phyloP scores from a whole-genome alignment of 1,140 invertebrate species.

The Zaprionus davidi region DNA sequence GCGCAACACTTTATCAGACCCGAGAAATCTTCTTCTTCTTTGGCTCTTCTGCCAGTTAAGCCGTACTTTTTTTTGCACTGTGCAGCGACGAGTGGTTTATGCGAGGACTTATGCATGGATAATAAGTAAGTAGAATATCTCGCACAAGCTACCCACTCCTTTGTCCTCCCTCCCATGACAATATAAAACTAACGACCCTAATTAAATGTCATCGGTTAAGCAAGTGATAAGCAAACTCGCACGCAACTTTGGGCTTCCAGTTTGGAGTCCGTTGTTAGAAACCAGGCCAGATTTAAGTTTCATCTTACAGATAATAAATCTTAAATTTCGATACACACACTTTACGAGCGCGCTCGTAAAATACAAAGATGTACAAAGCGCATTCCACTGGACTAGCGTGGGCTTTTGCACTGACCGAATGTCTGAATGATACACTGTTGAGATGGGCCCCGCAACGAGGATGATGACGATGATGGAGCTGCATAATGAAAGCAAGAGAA shows the following conservation, averaged over 20 bases:
- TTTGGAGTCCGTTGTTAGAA: slow-evolving; percentile 8
- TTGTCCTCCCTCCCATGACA: background rate
- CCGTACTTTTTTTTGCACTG: background rate
- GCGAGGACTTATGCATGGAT: background rate
- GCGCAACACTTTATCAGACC: background rate
- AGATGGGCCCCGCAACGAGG: background rate
- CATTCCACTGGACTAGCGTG: slow-evolving; percentile 28
- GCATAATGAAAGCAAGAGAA: slow-evolving; percentile 59
- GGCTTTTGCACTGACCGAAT: slow-evolving; percentile 47
- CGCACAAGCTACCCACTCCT: background rate
- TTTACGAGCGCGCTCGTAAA: slow-evolving; percentile 76
- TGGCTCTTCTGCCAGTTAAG: background rate
- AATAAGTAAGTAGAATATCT: slow-evolving; percentile 3
- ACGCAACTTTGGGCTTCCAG: slow-evolving; percentile 4
- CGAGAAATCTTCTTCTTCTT: background rate
- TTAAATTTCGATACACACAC: slow-evolving; percentile 69
- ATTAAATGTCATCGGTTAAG: slow-evolving; percentile 71
- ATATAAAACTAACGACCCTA: slow-evolving; percentile 58
- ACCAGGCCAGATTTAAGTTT: slow-evolving; percentile 62
- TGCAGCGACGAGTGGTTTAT: slow-evolving; percentile 1
- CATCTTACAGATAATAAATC: slow-evolving; percentile 75
- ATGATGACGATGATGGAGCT: slow-evolving; percentile 28
- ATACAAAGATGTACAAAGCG: slow-evolving; percentile 49
- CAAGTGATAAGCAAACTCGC: slow-evolving; percentile 61
- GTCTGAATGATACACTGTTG: slow-evolving; percentile 56